phyloP scores from a whole-genome alignment of 2,888 invertebrate genomes.

The Acanthococcus lagerstroemiae region DNA sequence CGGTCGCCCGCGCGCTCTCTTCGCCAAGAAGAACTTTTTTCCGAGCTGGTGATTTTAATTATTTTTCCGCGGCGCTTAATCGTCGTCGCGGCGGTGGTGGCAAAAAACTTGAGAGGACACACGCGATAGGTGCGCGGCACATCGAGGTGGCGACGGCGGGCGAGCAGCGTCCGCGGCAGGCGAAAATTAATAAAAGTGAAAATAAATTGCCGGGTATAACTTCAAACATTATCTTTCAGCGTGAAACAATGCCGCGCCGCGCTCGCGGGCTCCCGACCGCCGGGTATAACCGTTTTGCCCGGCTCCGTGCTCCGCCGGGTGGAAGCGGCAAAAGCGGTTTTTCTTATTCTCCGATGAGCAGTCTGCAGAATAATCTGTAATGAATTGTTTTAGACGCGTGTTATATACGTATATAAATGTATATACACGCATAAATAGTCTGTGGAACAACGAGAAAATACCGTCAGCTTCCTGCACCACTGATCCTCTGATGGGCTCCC shows the following conservation, averaged over 20 bases:
- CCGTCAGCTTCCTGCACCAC: no score
- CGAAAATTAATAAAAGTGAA: conserved; percentile 31
- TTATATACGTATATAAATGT: no score
- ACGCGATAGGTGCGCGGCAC: background rate
- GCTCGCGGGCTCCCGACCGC: background rate
- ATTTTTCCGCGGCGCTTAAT: conserved; percentile 26
- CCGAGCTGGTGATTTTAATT: conserved; percentile 30
- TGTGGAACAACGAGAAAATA: no score
- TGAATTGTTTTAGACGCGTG: conserved; percentile 30
- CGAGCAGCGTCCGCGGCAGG: conserved; percentile 7
- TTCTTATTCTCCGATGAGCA: conserved; percentile 30
- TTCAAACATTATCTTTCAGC: conserved; percentile 30
- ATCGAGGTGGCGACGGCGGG: background rate
- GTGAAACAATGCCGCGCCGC: conserved; percentile 24
- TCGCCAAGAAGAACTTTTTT: conserved; percentile 29
- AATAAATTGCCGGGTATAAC: conserved; percentile 31
- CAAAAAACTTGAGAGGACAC: background rate
- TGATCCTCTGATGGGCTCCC: no score
- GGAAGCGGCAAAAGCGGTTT: conserved; percentile 24
- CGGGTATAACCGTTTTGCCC: background rate
- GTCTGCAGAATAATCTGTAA: conserved; percentile 31
- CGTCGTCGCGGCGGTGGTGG: background rate
- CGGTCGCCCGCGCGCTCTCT: background rate
- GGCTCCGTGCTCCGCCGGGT: background rate
- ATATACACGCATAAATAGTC: no score